These are phyloP conservation scores for Nymphalis urticae DNA, from an alignment of 2,888 invertebrate species.

Conservation along the genomic window DNA sequence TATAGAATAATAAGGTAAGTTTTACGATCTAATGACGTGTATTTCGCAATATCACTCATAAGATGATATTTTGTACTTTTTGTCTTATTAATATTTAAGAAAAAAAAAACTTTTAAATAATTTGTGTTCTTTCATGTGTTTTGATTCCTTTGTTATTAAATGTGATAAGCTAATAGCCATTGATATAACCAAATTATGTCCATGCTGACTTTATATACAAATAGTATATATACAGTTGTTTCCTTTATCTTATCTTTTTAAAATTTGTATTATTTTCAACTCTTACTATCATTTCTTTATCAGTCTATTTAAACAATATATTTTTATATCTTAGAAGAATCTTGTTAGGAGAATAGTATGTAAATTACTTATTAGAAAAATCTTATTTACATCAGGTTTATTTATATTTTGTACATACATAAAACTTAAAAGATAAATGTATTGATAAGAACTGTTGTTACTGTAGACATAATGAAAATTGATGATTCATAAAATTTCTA, in stretches of 20 bases:
- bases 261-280: slow-evolving; percentile 12
- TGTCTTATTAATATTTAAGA: slow-evolving; percentile 6
- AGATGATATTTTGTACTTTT: slow-evolving; percentile 23
- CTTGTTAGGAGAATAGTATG: slow-evolving; percentile 7
- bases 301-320: slow-evolving; percentile 2
- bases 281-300: slow-evolving; percentile 10
- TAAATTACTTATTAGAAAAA: slow-evolving; percentile 11
- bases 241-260: slow-evolving; percentile 24
- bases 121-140: not conserved
- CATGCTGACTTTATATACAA: slow-evolving; percentile 27
- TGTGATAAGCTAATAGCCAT: slow-evolving; percentile 10
- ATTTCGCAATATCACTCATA: slow-evolving; percentile 45
- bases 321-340: slow-evolving; percentile 14
- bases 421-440: too few species aligned
- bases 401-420: too few species aligned
- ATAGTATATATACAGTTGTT: slow-evolving; percentile 13
- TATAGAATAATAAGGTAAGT: slow-evolving; percentile 54
- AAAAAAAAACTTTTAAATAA: not conserved
- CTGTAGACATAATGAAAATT: too few species aligned
- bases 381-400: too few species aligned
- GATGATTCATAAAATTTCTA: too few species aligned
- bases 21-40: slow-evolving; percentile 70
- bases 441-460: too few species aligned
- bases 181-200: slow-evolving; percentile 25
- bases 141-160: slow-evolving; percentile 18